A percentile compares a stretch with the other conserved stretches of the same genome.
Conservation (phyloP, 2,113 vertebrate genomes). For the Eubucco bourcierii region DNA sequence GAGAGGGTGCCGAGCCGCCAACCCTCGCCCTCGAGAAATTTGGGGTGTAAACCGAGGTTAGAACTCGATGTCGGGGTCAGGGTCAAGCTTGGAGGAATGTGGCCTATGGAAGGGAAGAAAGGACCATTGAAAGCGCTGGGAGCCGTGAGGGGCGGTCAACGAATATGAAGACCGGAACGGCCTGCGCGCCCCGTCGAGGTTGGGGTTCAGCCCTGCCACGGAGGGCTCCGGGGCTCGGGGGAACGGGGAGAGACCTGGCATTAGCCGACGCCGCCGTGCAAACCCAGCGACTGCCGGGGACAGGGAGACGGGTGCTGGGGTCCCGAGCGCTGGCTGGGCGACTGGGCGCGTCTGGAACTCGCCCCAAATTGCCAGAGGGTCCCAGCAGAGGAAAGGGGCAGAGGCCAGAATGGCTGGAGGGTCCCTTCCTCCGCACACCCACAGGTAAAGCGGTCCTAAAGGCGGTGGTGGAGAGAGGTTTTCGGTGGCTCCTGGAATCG, state of each 20-base stretch:
- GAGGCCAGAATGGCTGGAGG: not conserved
- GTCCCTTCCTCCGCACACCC: not conserved
- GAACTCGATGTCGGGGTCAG: not conserved
- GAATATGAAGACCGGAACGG: not conserved
- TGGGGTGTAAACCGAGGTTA: not conserved
- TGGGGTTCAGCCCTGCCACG: not conserved
- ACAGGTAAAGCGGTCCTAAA: no score
- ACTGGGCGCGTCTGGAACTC: not conserved
- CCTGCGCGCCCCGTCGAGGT: not conserved
- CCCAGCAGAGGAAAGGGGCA: no score
- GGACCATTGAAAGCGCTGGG: fast-evolving
- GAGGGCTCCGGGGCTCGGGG: no score
- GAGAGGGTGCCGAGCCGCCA: not conserved
- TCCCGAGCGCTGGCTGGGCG: fast-evolving
- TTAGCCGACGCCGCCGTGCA: not conserved
- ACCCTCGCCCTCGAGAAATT: not conserved
- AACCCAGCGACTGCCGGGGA: not conserved
- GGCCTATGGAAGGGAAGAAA: not conserved
- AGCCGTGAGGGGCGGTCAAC: not conserved
- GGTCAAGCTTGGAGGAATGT: not conserved
- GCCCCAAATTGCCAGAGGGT: not conserved
- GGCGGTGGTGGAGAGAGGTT: not conserved
- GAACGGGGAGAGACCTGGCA: not conserved
- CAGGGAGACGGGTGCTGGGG: not conserved
- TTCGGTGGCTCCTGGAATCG: not conserved